Evolutionary conservation across 1,140 invertebrate species (phyloP), one percentile per base, ranked within the genome.

Genomic region (Diabrotica undecimpunctata): DNA sequence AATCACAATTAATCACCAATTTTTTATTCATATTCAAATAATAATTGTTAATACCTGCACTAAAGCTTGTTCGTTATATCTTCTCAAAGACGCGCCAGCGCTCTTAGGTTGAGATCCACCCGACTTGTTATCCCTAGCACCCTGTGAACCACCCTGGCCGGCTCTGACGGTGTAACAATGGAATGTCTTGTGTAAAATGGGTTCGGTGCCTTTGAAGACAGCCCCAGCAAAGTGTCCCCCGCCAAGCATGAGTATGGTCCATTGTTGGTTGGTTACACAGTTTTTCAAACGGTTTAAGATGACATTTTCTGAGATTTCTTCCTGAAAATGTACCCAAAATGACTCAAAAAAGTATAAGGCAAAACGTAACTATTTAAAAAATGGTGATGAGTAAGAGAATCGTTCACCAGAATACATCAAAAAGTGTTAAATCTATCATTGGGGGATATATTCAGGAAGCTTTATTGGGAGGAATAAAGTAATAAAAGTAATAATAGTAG

Each of bases 191-290:
- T 95, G 93, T 4, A 84, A 77, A n/a, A 90, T 71, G 4, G 85
- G 77, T 68, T 85, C 79, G 6, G 78, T 78, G 81, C 88, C 85
- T 74, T 89, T 81, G 81, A 94, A 95, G 41, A 95, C 81, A 39
- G 88, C 91, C 8, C 88, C 92, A 57, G 92, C 92, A 83, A 95
- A 95, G 78, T 94, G 92, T 4, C 93, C 93, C 39, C 92, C 92
- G 6, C 90, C 90, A 10, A 93, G 79, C 89, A 95, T 91, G 56
- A 95, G 79, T 0, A 95, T 79, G 1, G 87, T 86, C 89, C 90
- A 93, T 7, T 77, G 63, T 37, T 68, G 50, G 54, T 73, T 75
- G 7, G 35, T 14, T 4, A 69, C 71, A 50, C 61, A 70, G 7
- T 64, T 14, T 64, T 63, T 67, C 7, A 72, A 65, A 9, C 69